phyloP scores from a whole-genome alignment of 1,140 invertebrate species.

The Drosophila pachea region DNA sequence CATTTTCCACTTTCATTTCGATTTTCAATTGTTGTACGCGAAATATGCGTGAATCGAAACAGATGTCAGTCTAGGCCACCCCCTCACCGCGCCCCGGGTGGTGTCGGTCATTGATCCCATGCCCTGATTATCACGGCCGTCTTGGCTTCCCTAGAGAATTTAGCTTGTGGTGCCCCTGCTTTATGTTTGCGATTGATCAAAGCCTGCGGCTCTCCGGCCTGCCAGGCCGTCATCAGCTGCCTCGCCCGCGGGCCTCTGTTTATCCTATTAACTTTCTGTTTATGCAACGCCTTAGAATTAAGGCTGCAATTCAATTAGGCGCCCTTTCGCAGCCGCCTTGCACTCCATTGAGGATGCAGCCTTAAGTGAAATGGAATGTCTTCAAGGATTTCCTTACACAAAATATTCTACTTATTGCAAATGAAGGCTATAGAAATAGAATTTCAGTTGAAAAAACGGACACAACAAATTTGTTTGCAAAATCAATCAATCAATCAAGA shows the following conservation, averaged over 20 bases:
- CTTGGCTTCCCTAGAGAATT: slow-evolving; percentile 46
- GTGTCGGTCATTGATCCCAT: slow-evolving; percentile 65
- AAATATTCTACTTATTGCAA: too few species aligned
- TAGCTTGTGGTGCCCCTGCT: slow-evolving; percentile 7
- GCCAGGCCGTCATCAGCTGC: slow-evolving; percentile 24
- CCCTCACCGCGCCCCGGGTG: slow-evolving; percentile 10
- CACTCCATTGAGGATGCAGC: neutral
- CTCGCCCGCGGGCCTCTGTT: slow-evolving; percentile 35
- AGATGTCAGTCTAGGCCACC: slow-evolving; percentile 48
- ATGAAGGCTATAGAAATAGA: too few species aligned
- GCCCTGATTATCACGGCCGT: slow-evolving; percentile 50
- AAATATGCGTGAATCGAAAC: slow-evolving; percentile 60
- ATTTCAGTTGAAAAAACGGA: too few species aligned
- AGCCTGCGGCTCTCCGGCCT: slow-evolving; percentile 29
- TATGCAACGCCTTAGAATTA: slow-evolving; percentile 43
- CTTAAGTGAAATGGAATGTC: neutral
- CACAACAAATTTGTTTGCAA: too few species aligned
- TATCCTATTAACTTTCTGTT: slow-evolving; percentile 50
- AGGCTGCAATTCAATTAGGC: slow-evolving; percentile 31
- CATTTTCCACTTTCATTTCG: slow-evolving; percentile 33
- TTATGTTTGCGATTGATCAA: slow-evolving; percentile 19
- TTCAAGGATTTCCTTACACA: too few species aligned
- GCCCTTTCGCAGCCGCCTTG: neutral
- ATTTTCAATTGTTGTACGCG: slow-evolving; percentile 38
- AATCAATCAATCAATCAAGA: too few species aligned